phyloP scores from a whole-genome alignment of 2,888 invertebrate species.

The Subacronicta megacephala region DNA sequence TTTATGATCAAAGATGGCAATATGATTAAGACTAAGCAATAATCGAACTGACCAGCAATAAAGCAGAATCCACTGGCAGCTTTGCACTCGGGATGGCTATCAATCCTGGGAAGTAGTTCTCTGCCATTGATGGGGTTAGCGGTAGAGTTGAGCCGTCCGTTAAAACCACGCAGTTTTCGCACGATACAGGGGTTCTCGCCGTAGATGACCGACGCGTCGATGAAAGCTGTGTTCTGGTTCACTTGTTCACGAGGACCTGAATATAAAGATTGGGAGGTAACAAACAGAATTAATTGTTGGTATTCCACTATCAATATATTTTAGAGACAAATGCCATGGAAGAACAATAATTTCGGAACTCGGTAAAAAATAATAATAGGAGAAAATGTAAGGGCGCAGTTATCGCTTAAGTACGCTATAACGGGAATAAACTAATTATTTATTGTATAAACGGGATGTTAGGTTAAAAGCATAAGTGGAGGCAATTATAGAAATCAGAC shows the following conservation, averaged over 20 bases:
- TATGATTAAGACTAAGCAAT: not conserved
- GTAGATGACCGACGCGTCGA: slow-evolving; percentile 96
- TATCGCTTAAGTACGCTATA: too few relatives aligned
- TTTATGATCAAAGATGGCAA: too few relatives aligned
- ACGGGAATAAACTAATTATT: too few relatives aligned
- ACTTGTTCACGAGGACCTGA: slow-evolving; percentile 96
- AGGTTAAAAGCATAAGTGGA: too few relatives aligned
- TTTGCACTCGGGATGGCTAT: slow-evolving; percentile 96
- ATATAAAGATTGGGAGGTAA: not conserved
- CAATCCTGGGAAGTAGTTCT: slow-evolving; percentile 94
- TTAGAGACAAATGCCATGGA: too few relatives aligned
- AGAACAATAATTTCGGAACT: too few relatives aligned
- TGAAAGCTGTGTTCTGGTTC: slow-evolving; percentile 97
- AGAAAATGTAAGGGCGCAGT: too few relatives aligned
- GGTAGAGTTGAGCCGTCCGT: slow-evolving; percentile 95
- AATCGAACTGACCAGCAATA: slow-evolving; percentile 91
- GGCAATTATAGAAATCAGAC: too few relatives aligned
- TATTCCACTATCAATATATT: too few relatives aligned
- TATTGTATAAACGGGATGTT: too few relatives aligned
- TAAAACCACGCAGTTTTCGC: slow-evolving; percentile 93
- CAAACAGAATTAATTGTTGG: not conserved
- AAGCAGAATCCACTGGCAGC: slow-evolving; percentile 96
- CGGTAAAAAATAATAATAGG: too few relatives aligned
- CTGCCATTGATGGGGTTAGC: slow-evolving; percentile 92
- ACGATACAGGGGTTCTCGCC: slow-evolving; percentile 96